Base-by-base conservation (phyloP, 2,888 invertebrate genomes). In the Drosophila stalkeri region DNA sequence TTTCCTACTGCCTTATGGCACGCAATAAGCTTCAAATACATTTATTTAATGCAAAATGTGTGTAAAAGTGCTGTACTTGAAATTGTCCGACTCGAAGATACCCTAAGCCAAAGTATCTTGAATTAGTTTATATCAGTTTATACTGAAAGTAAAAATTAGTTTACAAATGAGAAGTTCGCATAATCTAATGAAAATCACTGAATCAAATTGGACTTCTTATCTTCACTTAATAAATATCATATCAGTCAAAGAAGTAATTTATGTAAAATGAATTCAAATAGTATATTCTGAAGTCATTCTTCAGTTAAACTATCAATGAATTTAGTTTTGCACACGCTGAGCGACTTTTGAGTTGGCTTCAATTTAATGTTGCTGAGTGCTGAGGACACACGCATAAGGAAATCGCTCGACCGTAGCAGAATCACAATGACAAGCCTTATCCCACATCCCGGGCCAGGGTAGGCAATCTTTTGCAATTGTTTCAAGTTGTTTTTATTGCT, bases 1-100 rank as follows among this genome's bases (percentile, higher is more conserved):
- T 86, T 88, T 86, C 88, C 84, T 72, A 78, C 79, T 84, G 78
- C 75, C 63, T 55, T 66, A 52, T 64, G 54, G 60, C 71, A 57
- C 61, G 64, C 72, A 72, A 37, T 57, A 72, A 74, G 64, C 64
- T 75, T 57, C 64, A 61, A 66, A 64, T 43, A 74, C 75, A 77
- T 68, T 70, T 75, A 84, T 72, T 80, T 77, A 69, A 80, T 69
- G 75, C 66, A 14, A 39, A 27, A 41, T n/a, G 12, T 27, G 37
- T 27, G 27, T 41, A 27, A n/a, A 12, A 7, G 39, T 39, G 6
- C 23, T n/a, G 12, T 2, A 14, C 35, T 8, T 3, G 39, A 5
- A 12, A 16, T 1, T 54, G 16, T 11, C 8, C 9, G 37, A 23
- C 9, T 23, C 14, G 16, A 2, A 16, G 8, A 52, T 37, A 52